Percentiles rank a stretch among this genome's conserved stretches.
Conservation (phyloP, 37 sponge, comb jelly and placozoan species). For the Ephydatia muelleri region DNA sequence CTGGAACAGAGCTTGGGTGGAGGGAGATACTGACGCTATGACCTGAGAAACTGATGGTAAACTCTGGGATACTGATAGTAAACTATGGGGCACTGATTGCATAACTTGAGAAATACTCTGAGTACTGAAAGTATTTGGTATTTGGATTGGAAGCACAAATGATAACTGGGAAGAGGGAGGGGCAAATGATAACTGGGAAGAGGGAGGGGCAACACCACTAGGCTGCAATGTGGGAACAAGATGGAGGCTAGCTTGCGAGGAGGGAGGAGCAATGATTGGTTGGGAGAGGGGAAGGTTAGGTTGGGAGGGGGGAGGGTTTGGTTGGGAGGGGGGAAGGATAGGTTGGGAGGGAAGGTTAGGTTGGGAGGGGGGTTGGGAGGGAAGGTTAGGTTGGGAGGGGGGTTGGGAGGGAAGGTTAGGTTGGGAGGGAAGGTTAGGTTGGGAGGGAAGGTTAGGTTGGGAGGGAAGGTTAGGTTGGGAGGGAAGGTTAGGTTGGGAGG, state of each 20-base stretch:
- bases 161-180: not conserved
- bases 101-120: not conserved
- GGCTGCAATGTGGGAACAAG: not conserved
- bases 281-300: not conserved
- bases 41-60: not conserved
- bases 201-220: not conserved
- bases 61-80: not conserved
- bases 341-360: not conserved
- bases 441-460: not conserved
- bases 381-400: not conserved
- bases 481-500: not conserved
- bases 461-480: not conserved
- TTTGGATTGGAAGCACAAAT: not conserved
- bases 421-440: slow-evolving; percentile 7
- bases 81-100: not conserved
- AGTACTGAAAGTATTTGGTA: not conserved
- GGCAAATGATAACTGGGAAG: not conserved
- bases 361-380: not conserved
- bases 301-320: not conserved
- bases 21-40: not conserved
- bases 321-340: not conserved
- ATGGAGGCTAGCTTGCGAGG: too few species aligned
- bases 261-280: too few species aligned
- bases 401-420: not conserved
- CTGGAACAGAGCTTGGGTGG: not conserved